Conservation (phyloP, 2,797 vertebrate species). For the Rhinogobio ventralis region DNA sequence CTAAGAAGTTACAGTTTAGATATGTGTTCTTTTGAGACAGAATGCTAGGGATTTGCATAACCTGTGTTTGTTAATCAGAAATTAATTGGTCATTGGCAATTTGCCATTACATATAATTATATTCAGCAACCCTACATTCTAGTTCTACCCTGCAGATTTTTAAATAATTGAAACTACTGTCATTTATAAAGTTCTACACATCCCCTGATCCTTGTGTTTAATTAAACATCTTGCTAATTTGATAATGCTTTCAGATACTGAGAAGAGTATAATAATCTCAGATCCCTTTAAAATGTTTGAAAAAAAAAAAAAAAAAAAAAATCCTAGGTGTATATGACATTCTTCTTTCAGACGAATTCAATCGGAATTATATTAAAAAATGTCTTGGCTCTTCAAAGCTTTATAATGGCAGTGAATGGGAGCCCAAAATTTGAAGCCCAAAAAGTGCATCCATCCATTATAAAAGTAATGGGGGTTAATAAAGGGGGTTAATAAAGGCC, state of each 20-base stretch:
- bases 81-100: constrained; percentile 19
- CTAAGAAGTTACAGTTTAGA: constrained; percentile 50
- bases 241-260: background rate
- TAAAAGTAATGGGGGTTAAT: too few species aligned
- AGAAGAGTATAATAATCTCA: background rate
- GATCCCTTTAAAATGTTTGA: background rate
- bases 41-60: constrained; percentile 23
- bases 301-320: too few species aligned
- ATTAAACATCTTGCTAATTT: background rate
- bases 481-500: too few species aligned
- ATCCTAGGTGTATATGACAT: too few species aligned
- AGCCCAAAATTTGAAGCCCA: too few species aligned
- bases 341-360: too few species aligned
- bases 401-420: too few species aligned
- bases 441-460: too few species aligned
- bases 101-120: background rate
- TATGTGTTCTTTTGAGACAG: constrained; percentile 50
- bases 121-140: constrained; percentile 2
- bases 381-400: too few species aligned
- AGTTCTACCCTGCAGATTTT: background rate
- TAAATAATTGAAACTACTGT: background rate
- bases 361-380: too few species aligned
- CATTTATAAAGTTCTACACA: background rate
- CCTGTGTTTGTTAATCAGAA: constrained; percentile 56
- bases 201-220: background rate